These are phyloP conservation scores for Acleris laterana DNA, from an alignment of 2,888 invertebrate species.

Conservation along the genomic window DNA sequence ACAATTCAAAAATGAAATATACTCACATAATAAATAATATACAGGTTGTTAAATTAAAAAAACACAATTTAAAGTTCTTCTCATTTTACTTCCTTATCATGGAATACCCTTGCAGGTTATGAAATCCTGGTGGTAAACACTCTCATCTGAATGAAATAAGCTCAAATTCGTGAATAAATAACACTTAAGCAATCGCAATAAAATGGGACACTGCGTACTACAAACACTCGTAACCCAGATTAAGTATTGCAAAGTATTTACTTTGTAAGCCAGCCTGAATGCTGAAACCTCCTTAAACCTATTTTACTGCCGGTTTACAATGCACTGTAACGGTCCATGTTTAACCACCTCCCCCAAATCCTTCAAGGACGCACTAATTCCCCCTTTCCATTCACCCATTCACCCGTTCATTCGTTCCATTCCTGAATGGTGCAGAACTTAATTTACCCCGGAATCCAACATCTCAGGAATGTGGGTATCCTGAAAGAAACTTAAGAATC, in stretches of 20 bases:
- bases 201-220: no score
- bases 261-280: neutral
- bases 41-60: no score
- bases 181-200: no score
- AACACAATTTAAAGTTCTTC: no score
- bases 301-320: neutral
- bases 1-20: no score
- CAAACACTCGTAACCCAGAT: no score
- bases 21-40: no score
- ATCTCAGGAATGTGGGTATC: constrained; percentile 20
- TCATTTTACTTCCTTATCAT: no score
- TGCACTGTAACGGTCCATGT: neutral
- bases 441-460: constrained; percentile 22
- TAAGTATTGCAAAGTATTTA: neutral
- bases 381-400: constrained; percentile 29
- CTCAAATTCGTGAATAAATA: no score
- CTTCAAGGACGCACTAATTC: constrained; percentile 32
- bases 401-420: constrained; percentile 31
- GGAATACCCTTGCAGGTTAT: no score
- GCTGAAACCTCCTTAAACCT: neutral
- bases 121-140: no score
- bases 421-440: constrained; percentile 28
- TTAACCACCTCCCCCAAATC: constrained; percentile 36
- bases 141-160: no score
- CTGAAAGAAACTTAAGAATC: constrained; percentile 15